Evolutionary conservation across 2,797 vertebrate species (phyloP), one percentile per base, ranked within the genome.

Genomic region (Schizopygopsis malacanthus): DNA sequence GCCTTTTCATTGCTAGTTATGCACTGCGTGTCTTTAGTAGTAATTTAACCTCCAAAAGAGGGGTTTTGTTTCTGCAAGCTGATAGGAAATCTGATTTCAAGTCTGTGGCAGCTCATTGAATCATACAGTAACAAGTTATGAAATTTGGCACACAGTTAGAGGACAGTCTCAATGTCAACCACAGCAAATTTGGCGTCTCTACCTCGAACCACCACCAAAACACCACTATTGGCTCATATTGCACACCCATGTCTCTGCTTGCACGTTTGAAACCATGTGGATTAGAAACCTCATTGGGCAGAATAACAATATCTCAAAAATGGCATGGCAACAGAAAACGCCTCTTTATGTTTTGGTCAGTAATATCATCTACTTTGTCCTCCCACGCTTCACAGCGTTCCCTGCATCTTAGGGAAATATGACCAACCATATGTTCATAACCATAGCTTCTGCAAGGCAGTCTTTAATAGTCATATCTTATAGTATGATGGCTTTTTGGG

Each of bases 351-450:
- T 69, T 59, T 70, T 45, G 16, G 61, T 84, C 37, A 22, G 39
- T 59, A 45, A 56, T 70, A 59, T 79, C 47, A 81, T 41, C 33
- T 11, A 37, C 43, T 37, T 39, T 25, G 33, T 69, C 56, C 59
- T 54, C 59, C 61, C 47, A 84, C 83, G n/a, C 76, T 79, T 78
- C 37, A 41, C 52, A 75, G 7, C 7, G 0, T 72, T 43, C 1
- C 33, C 67, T 41, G 4, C 67, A 72, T 71, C 67, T 28, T 28
- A 13, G 9, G 4, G 47, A 59, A 75, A 71, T 61, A 20, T 72
- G 12, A 33, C 18, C 43, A 72, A 45, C 70, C 50, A 77, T 54
- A 54, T 56, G 75, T 18, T n/a, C 54, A 33, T 73, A 71, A 82
- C 52, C 25, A 75, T 33, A 50, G 43, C 70, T 15, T 54, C 50